Percentiles rank a stretch among this genome's conserved stretches.
Conservation (phyloP, 2,113 vertebrate genomes). For the Callocephalon fimbriatum region DNA sequence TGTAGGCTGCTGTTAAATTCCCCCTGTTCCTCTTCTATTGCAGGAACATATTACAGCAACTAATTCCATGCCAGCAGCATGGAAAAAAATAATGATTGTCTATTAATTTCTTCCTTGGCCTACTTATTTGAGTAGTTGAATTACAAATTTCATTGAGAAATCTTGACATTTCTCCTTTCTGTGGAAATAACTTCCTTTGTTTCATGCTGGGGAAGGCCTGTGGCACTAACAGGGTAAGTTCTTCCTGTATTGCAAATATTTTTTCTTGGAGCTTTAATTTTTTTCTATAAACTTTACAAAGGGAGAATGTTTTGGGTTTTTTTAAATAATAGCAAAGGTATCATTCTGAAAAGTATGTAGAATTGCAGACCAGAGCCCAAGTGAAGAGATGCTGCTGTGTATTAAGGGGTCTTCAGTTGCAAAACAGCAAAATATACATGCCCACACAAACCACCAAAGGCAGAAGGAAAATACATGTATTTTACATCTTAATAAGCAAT, state of each 20-base stretch:
- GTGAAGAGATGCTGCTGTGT: not conserved
- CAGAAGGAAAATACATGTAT: not conserved
- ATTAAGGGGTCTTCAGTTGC: not conserved
- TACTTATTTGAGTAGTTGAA: not conserved
- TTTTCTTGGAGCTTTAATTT: not conserved
- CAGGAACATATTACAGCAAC: not conserved
- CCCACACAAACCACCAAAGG: not conserved
- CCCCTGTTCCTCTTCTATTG: not conserved
- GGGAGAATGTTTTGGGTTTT: not conserved
- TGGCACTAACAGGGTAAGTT: not conserved
- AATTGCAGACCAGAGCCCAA: not conserved
- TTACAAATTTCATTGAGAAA: not conserved
- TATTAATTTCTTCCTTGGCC: not conserved
- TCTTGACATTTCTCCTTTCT: not conserved
- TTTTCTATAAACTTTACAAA: not conserved
- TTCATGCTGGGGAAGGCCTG: not conserved
- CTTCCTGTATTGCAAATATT: rapidly evolving
- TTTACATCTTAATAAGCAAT: not conserved
- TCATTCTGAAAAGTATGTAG: not conserved
- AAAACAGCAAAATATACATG: not conserved
- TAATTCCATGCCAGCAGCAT: not conserved
- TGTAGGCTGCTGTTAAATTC: not conserved
- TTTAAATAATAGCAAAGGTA: not conserved
- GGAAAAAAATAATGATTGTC: not conserved
- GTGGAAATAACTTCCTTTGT: not conserved